Evolutionary conservation across 2,113 vertebrate species (phyloP), one percentile per base, ranked within the genome.

Genomic region (Strix aluco): DNA sequence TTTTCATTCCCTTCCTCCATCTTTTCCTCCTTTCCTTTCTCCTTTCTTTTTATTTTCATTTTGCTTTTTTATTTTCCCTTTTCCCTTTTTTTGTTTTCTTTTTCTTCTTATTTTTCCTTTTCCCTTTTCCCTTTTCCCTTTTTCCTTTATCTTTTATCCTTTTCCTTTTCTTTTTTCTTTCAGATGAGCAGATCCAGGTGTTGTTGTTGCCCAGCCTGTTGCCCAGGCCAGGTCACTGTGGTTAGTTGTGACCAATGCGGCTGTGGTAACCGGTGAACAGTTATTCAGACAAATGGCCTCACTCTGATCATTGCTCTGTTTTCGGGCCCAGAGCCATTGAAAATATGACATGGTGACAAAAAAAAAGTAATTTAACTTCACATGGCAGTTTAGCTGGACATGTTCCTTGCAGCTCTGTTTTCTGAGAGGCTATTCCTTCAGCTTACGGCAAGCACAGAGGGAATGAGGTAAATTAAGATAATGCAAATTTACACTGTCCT

Each of bases 21-120:
- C 7, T 11, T 59, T 82, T 73, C 14, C 6, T 82, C 23, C 4
- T 36, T 67, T 17, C 9, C 30, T 27, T 19, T 19, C 13, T 42
- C 1, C 3, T 14, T 62, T n/a, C 7, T 26, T 5, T 8, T 4
- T 8, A 7, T 21, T 2, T 4, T 9, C 3, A 12, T 5, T 19
- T 12, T 23, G 5, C 2, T 10, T 30, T 8, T 18, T 22, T 6
- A 2, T 3, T 17, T 38, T 11, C 1, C 8, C 3, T 6, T 21
- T 17, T 15, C 1, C 6, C 18, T 4, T 21, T 18, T 23, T 8
- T 13, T 5, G 20, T 8, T 22, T 8, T n/a, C 13, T 2, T 25
- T 11, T 5, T 7, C 3, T 7, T 5, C 8, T 11, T 13, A 3
- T 3, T 8, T 12, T 61, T 3, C 13, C 8, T 22, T n/a, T 30